Percentiles rank a stretch among this genome's conserved stretches.
Conservation (phyloP, 2,113 vertebrate species). For the Camelus bactrianus region DNA sequence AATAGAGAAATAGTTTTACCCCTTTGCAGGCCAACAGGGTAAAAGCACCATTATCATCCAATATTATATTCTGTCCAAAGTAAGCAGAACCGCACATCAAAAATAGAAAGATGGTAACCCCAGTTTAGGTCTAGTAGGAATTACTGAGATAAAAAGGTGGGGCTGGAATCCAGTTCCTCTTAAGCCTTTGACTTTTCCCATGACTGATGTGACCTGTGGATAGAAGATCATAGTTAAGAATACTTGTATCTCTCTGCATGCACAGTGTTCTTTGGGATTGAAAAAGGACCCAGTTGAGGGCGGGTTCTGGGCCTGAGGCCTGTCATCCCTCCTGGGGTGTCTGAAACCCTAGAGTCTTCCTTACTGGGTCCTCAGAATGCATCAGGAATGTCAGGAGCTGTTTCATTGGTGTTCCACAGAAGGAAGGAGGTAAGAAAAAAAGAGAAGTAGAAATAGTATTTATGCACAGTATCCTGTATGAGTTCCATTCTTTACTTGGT, state of each 20-base stretch:
- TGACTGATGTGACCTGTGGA: neutral
- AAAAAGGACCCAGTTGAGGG: neutral
- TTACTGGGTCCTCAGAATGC: neutral
- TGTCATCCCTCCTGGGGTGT: neutral
- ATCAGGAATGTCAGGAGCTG: neutral
- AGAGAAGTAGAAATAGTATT: neutral
- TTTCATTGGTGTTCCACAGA: neutral
- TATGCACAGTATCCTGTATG: neutral
- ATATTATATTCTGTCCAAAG: neutral
- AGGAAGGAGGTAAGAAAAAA: neutral
- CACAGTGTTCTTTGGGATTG: neutral
- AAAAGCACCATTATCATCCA: neutral
- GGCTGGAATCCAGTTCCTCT: neutral
- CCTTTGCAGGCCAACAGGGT: neutral
- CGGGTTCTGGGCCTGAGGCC: neutral
- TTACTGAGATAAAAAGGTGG: neutral
- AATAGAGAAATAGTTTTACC: neutral
- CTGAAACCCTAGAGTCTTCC: neutral
- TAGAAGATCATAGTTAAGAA: neutral
- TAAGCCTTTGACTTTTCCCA: neutral
- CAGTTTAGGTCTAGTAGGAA: neutral
- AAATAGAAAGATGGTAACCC: neutral
- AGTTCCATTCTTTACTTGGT: neutral
- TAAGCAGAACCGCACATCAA: neutral
- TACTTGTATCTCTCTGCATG: neutral